These are phyloP conservation scores for Spermophilus dauricus DNA, from an alignment of 2,113 vertebrate species.

Conservation along the genomic window DNA sequence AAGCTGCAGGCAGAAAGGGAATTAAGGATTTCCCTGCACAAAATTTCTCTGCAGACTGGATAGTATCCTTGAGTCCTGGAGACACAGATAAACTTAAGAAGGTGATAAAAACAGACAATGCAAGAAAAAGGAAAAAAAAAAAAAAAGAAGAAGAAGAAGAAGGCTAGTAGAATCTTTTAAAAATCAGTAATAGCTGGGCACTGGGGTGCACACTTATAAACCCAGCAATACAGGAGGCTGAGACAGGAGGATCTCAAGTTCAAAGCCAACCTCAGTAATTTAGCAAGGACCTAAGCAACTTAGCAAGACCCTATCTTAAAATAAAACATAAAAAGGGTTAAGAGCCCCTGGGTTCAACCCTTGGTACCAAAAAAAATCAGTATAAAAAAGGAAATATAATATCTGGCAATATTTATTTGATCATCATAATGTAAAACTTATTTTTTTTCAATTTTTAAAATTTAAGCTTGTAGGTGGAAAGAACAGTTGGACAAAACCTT, in stretches of 20 bases:
- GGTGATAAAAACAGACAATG: not conserved
- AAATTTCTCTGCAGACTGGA: not conserved
- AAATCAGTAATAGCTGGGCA: not conserved
- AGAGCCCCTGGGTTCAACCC: too few species aligned
- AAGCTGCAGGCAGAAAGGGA: not conserved
- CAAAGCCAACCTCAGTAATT: too few species aligned
- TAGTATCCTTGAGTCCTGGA: not conserved
- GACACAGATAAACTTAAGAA: not conserved
- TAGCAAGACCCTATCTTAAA: too few species aligned
- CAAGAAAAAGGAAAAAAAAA: not conserved
- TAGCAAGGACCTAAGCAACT: too few species aligned
- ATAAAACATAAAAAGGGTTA: too few species aligned
- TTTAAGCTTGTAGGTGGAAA: not conserved
- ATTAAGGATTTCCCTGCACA: not conserved
- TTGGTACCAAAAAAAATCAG: not conserved
- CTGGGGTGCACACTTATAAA: too few species aligned
- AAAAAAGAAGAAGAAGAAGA: not conserved
- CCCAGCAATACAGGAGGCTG: too few species aligned
- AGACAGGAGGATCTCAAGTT: too few species aligned
- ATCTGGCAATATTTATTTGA: not conserved
- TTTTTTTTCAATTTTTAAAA: constrained; percentile 15
- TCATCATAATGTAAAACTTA: not conserved
- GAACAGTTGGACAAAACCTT: too few species aligned
- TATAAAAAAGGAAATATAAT: not conserved
- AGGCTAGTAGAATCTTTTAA: not conserved